Percentiles rank a stretch among this genome's conserved stretches.
These are phyloP conservation scores for Nerophis ophidion DNA, from an alignment of 2,113 vertebrate genomes.

Conservation along the genomic window DNA sequence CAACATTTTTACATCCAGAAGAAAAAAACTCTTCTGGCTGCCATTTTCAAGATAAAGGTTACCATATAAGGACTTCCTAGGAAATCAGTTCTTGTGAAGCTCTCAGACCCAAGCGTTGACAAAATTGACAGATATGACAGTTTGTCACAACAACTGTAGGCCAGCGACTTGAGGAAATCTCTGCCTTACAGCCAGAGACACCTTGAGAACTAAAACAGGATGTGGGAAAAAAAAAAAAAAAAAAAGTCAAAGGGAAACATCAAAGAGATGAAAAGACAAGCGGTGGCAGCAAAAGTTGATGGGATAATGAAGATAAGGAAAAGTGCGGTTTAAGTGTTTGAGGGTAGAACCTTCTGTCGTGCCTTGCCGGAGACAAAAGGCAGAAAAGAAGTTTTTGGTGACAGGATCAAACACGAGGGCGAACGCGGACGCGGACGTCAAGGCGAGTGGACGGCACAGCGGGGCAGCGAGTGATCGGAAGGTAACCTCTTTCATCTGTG, in stretches of 20 bases:
- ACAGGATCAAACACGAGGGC: conserved; percentile 11
- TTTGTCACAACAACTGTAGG: not conserved
- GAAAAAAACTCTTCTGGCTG: conserved; percentile 19
- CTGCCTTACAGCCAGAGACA: conserved; percentile 33
- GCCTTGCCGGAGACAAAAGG: not conserved
- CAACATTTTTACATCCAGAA: too few species aligned
- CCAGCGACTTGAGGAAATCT: conserved; percentile 29
- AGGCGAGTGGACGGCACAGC: conserved; percentile 6
- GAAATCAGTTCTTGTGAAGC: too few species aligned
- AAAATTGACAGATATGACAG: too few species aligned
- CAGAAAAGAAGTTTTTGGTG: conserved; percentile 2
- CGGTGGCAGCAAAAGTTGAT: conserved; percentile 20
- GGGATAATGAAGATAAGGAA: conserved; percentile 22
- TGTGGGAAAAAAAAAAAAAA: conserved; percentile 11
- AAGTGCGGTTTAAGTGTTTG: conserved; percentile 11
- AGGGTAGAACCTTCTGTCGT: not conserved
- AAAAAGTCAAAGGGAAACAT: conserved; percentile 32
- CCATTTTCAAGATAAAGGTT: not conserved
- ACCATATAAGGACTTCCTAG: too few species aligned
- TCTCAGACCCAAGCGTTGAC: too few species aligned
- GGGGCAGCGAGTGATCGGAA: not conserved
- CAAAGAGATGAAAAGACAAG: conserved; percentile 26
- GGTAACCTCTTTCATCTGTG: not conserved
- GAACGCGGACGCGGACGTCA: conserved; percentile 6
- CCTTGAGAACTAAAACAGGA: conserved; percentile 13